Percentiles rank a stretch among this genome's conserved stretches.
Evolutionary conservation across 1,140 invertebrate species (phyloP).

Genomic region (Gryllus bimaculatus): DNA sequence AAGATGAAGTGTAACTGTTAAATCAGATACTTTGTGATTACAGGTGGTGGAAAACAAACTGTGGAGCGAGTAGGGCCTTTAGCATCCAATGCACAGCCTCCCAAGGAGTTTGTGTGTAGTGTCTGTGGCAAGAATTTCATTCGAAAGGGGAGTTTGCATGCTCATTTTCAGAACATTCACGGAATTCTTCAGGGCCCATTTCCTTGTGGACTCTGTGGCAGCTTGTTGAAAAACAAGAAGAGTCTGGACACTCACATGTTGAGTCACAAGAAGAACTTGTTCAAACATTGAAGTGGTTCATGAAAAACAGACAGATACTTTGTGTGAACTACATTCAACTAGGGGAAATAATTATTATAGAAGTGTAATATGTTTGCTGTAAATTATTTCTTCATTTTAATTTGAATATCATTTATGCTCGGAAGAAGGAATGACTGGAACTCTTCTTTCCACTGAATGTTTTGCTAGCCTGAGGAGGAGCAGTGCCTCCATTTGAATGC

Average conservation of each 20-base stretch:
- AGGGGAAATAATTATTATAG: too few species aligned
- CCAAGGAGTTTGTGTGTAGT: not conserved
- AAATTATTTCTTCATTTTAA: too few species aligned
- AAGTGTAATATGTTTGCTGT: too few species aligned
- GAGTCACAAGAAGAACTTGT: too few species aligned
- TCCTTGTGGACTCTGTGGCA: slow-evolving; percentile 24
- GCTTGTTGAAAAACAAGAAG: slow-evolving; percentile 25
- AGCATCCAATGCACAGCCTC: too few species aligned
- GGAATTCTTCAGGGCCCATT: slow-evolving; percentile 24
- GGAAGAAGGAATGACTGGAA: not conserved
- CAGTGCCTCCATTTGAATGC: not conserved
- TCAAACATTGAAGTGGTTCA: too few species aligned
- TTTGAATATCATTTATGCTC: not conserved
- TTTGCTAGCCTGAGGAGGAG: not conserved
- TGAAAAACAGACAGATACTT: too few species aligned
- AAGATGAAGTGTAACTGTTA: too few species aligned
- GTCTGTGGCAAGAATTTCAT: slow-evolving; percentile 25
- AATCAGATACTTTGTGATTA: too few species aligned
- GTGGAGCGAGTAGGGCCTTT: too few species aligned
- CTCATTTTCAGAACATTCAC: slow-evolving; percentile 25
- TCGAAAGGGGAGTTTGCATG: slow-evolving; percentile 23
- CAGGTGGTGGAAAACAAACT: too few species aligned
- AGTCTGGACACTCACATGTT: slow-evolving; percentile 25
- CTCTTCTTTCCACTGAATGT: not conserved
- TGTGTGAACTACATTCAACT: too few species aligned